phyloP scores from a whole-genome alignment of 2,797 vertebrate species.

The Molossus molossus region DNA sequence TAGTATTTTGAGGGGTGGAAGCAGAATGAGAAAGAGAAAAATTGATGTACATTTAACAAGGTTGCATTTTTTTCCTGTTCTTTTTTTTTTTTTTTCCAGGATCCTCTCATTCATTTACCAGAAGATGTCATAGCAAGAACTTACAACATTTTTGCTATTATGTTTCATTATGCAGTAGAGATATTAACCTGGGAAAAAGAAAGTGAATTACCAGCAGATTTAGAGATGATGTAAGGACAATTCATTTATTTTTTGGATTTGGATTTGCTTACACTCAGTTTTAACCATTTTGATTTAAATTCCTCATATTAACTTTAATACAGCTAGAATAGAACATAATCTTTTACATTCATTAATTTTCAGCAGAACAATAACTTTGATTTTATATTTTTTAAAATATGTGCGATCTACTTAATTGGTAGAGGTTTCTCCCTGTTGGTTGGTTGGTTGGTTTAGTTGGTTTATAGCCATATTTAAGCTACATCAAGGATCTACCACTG shows the following conservation, averaged over 20 bases:
- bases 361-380: background rate
- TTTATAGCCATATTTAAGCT: conserved; percentile 30
- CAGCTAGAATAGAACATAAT: background rate
- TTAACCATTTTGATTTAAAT: conserved; percentile 39
- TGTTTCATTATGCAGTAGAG: conserved; percentile 97
- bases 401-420: background rate
- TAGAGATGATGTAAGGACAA: conserved; percentile 93
- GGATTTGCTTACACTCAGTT: background rate
- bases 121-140: conserved; percentile 95
- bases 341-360: conserved; percentile 44
- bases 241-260: conserved; percentile 40
- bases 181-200: conserved; percentile 98
- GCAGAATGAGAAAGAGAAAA: conserved; percentile 2
- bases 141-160: conserved; percentile 95
- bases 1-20: conserved; percentile 46
- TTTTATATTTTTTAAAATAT: conserved; percentile 45
- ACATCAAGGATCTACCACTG: background rate
- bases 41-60: background rate
- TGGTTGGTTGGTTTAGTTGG: background rate
- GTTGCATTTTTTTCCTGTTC: background rate
- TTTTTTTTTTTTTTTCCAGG: conserved; percentile 89
- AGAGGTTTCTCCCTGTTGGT: background rate
- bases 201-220: conserved; percentile 93
- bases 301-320: conserved; percentile 16
- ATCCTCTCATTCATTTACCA: conserved; percentile 94